Percentiles rank a stretch among this genome's conserved stretches.
phyloP scores from a whole-genome alignment of 1,140 invertebrate genomes.

The Daktulosphaira vitifoliae region DNA sequence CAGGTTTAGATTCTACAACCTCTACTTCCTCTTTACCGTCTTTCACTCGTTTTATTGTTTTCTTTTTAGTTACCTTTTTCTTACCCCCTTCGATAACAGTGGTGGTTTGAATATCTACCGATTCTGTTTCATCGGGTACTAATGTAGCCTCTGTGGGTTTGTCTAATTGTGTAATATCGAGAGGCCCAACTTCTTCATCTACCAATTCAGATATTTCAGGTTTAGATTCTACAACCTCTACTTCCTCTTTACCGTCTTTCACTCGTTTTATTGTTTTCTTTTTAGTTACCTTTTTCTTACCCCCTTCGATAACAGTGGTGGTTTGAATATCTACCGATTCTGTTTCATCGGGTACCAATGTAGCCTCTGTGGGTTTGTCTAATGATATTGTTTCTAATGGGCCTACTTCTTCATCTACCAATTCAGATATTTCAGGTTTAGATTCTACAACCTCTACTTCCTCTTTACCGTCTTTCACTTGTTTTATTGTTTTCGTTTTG shows the following conservation, averaged over 20 bases:
- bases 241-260: conserved; percentile 35
- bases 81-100: conserved; percentile 32
- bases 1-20: conserved; percentile 39
- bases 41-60: conserved; percentile 34
- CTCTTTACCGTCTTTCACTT: conserved; percentile 31
- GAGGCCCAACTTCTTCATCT: conserved; percentile 3
- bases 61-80: conserved; percentile 40
- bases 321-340: neutral
- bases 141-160: conserved; percentile 36
- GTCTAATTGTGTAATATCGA: conserved; percentile 31
- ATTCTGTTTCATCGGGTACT: conserved; percentile 41
- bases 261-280: conserved; percentile 36
- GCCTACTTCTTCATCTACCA: neutral
- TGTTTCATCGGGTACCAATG: conserved; percentile 1
- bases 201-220: conserved; percentile 33
- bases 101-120: conserved; percentile 43
- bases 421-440: neutral
- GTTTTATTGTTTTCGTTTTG: conserved; percentile 38
- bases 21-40: conserved; percentile 29
- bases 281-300: conserved; percentile 40
- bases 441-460: conserved; percentile 6
- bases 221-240: conserved; percentile 39
- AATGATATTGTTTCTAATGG: neutral
- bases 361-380: neutral
- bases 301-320: neutral